Evolutionary conservation across 2,888 invertebrate genomes (phyloP).

Genomic region (Tetanocera ferruginea): DNA sequence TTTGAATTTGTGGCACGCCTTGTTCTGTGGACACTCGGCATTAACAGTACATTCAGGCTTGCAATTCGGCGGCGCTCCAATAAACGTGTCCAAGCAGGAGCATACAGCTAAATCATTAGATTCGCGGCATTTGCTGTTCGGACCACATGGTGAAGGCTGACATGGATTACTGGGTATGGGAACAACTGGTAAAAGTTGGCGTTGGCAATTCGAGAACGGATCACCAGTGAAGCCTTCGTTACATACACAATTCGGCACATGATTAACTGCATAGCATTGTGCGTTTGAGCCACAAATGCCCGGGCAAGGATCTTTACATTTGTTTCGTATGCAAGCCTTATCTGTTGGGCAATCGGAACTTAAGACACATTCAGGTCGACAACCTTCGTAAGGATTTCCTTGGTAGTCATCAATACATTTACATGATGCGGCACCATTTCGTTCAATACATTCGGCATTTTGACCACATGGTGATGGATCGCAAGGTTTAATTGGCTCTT

Average conservation of each 20-base stretch:
- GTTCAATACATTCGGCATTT: slow-evolving; percentile 83
- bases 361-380: slow-evolving; percentile 88
- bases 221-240: slow-evolving; percentile 80
- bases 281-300: slow-evolving; percentile 88
- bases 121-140: slow-evolving; percentile 83
- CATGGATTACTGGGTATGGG: slow-evolving; percentile 73
- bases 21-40: slow-evolving; percentile 83
- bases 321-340: slow-evolving; percentile 85
- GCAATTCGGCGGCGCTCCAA: slow-evolving; percentile 85
- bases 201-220: slow-evolving; percentile 75
- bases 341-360: slow-evolving; percentile 88
- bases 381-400: slow-evolving; percentile 89
- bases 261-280: slow-evolving; percentile 86
- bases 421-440: slow-evolving; percentile 85
- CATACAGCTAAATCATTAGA: slow-evolving; percentile 82
- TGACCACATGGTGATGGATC: slow-evolving; percentile 90
- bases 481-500: slow-evolving; percentile 78
- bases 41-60: slow-evolving; percentile 87
- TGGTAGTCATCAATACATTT: slow-evolving; percentile 84
- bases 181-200: slow-evolving; percentile 56
- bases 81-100: slow-evolving; percentile 80
- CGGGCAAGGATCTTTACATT: slow-evolving; percentile 88
- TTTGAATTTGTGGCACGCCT: slow-evolving; percentile 85
- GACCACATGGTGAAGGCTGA: slow-evolving; percentile 84
- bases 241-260: slow-evolving; percentile 88